A percentile compares a stretch with the other conserved stretches of the same genome.
Conservation (phyloP, 1,140 invertebrate genomes). For the Dysdera silvatica region DNA sequence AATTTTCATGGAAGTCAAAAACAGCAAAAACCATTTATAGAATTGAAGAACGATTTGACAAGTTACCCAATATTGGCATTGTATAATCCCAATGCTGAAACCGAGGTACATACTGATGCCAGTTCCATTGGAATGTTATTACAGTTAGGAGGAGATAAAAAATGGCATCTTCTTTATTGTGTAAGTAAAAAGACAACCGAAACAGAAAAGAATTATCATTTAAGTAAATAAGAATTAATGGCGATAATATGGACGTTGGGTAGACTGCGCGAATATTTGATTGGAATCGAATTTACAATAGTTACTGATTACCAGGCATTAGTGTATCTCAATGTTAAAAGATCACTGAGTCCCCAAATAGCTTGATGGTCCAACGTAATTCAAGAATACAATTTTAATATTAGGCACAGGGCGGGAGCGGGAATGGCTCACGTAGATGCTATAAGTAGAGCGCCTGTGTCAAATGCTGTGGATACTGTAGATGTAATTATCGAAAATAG, state of each 20-base stretch:
- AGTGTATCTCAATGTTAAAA: not conserved
- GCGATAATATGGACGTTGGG: constrained; percentile 4
- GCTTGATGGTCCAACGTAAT: not conserved
- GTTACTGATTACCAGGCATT: constrained; percentile 15
- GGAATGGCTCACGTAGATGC: not conserved
- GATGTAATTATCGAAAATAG: too few relatives aligned
- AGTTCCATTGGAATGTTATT: not conserved
- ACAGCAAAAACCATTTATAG: not conserved
- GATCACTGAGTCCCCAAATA: not conserved
- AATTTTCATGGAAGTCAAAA: not conserved
- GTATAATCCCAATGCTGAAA: not conserved
- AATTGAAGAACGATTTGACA: not conserved
- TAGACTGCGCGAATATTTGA: not conserved
- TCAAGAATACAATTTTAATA: constrained; percentile 9
- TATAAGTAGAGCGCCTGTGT: too few relatives aligned
- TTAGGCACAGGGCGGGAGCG: not conserved
- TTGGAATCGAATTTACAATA: constrained; percentile 8
- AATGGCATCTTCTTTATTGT: constrained; percentile 14
- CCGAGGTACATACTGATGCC: constrained; percentile 11
- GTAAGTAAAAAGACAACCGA: constrained; percentile 3
- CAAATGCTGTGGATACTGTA: too few relatives aligned
- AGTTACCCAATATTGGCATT: not conserved
- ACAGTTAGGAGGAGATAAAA: not conserved
- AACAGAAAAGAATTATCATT: constrained; percentile 5
- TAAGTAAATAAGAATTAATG: not conserved